Percentiles rank a stretch among this genome's conserved stretches.
Evolutionary conservation across 2,888 invertebrate species (phyloP).

Genomic region (Tipula confusa): DNA sequence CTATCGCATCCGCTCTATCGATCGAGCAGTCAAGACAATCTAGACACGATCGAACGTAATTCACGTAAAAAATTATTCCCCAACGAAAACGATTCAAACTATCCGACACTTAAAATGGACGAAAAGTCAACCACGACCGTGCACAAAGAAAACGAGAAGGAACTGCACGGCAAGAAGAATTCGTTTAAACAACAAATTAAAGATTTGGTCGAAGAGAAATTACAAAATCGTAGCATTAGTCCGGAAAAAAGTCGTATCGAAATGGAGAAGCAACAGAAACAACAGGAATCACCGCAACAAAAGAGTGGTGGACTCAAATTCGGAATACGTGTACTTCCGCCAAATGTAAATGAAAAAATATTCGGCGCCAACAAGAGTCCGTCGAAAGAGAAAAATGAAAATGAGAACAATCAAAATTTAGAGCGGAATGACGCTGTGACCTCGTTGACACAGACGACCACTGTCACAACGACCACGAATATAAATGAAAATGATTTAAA

Average conservation of each 20-base stretch:
- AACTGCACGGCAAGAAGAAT: slow-evolving; percentile 30
- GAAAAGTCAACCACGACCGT: slow-evolving; percentile 30
- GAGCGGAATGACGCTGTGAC: slow-evolving; percentile 51
- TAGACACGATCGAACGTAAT: slow-evolving; percentile 52
- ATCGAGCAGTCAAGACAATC: slow-evolving; percentile 63
- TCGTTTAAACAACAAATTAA: slow-evolving; percentile 35
- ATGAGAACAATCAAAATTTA: slow-evolving; percentile 39
- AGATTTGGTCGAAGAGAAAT: slow-evolving; percentile 34
- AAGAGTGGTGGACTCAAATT: slow-evolving; percentile 60
- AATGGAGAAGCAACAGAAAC: slow-evolving; percentile 46
- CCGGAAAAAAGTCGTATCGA: slow-evolving; percentile 42
- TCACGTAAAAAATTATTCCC: slow-evolving; percentile 35
- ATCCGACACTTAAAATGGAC: slow-evolving; percentile 37
- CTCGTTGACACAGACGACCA: not conserved
- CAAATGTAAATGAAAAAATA: slow-evolving; percentile 54
- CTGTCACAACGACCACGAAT: slow-evolving; percentile 37
- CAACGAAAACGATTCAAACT: slow-evolving; percentile 34
- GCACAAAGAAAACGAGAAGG: slow-evolving; percentile 35
- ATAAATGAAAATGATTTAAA: not conserved
- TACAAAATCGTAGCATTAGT: slow-evolving; percentile 34
- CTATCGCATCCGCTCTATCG: slow-evolving; percentile 75
- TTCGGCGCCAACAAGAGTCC: slow-evolving; percentile 41
- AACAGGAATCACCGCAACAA: slow-evolving; percentile 42
- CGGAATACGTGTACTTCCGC: slow-evolving; percentile 63
- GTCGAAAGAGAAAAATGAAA: slow-evolving; percentile 40